Evolutionary conservation across 2,797 vertebrate species (phyloP), one percentile per base, ranked within the genome.

Genomic region (Tapirus indicus): DNA sequence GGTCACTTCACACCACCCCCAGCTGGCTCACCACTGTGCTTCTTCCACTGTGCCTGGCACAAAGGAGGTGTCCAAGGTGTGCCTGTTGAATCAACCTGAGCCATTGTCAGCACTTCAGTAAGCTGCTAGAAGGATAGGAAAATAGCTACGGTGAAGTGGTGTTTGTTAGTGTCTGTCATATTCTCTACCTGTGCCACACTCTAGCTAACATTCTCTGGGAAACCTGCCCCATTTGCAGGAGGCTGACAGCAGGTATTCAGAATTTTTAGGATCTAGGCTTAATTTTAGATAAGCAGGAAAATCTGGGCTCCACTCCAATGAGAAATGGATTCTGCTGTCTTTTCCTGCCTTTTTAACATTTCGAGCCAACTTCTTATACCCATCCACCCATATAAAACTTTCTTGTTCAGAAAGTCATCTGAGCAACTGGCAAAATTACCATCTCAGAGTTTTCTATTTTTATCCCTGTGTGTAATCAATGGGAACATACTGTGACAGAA

Each of bases 391-490:
- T 49, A 87, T 16, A 87, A 88, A 97, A 96, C 69, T 92, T 93
- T 75, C 72, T 96, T 74, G 41, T 93, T 87, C 56, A 78, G 85
- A 96, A 97, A 95, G 88, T 87, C 95, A 64, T 44, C 27, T 91
- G 80, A 91, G 77, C 74, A 56, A 71, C 92, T 96, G 94, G 66
- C 92, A 96, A 84, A 95, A 80, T 20, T 68, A 87, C 62, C 49
- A 71, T 54, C 78, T 94, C 94, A 25, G 62, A 92, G 41, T 49
- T 88, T 94, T 88, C 93, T 93, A 95, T 97, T 97, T 98, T 96
- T 96, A 96, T 44, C 38, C 38, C 13, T 60, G 86, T 96, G 88
- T 89, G 35, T 89, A 87, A 94, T 97, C 78, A 94, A 5, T 83
- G 88, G 94, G 96, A 95, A 95, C 93, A 93, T 21, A 88, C 77